Evolutionary conservation across 2,888 invertebrate species (phyloP), one percentile per base, ranked within the genome.

Genomic region (Pherbina coryleti): DNA sequence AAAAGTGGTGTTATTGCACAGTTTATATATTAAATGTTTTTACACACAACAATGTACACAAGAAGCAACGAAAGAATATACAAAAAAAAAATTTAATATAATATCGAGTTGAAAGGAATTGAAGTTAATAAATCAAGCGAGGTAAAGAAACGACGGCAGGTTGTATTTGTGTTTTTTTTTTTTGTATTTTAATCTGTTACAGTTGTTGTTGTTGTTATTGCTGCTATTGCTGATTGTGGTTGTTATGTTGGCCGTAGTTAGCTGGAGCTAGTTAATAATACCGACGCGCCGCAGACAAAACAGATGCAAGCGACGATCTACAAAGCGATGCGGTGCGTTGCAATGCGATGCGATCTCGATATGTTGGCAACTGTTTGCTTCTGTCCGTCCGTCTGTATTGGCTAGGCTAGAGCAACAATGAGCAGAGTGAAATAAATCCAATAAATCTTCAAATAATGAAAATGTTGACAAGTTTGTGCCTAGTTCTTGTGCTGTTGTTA

Each of bases 391-490:
- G 62, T 49, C 28, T 19, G 34, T 74, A n/a, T 51, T 19, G 17
- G 49, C n/a, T 44, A 28, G 37, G 37, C 72, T n/a, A 44, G 44
- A 44, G 44, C 44, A 11, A 44, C 14, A 31, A 44, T 37, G 37
- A 28, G 49, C 51, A 25, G 14, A 69, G 8, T n/a, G 37, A 34
- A 25, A 25, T n/a, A 22, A 62, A 64, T 64, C 80, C 67, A 82
- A 82, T 83, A 83, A 83, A 82, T 82, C 81, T 78, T 79, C 28
- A 64, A 74, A 81, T 81, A 81, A 80, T 82, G 82, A 78, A 78
- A 80, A 78, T 78, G 81, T 76, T 82, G 83, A 81, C 82, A 83
- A 80, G 80, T 81, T 81, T 79, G 17, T 78, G 75, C 76, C 31
- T 11, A 66, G 25, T 49, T 76, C 37, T 77, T 77, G 51, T 64